Percentiles rank a stretch among this genome's conserved stretches.
Evolutionary conservation across 2,888 invertebrate species (phyloP).

Genomic region (Eilema caniola): DNA sequence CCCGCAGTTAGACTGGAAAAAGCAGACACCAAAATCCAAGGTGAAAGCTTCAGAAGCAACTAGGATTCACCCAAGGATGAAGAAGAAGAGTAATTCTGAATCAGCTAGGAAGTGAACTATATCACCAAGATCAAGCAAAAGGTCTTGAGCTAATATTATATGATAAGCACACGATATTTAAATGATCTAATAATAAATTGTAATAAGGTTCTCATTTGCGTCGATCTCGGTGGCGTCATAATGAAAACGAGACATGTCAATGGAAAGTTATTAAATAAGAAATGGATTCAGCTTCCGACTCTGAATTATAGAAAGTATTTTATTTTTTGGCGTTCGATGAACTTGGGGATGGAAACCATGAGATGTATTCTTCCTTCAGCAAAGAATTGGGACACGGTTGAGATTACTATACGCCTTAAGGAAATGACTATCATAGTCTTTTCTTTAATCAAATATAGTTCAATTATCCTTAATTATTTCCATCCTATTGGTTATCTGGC

Average conservation of each 20-base stretch:
- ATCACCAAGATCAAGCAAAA: no score
- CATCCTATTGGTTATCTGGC: no score
- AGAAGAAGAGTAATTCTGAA: no score
- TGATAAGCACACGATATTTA: background rate
- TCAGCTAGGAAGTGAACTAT: no score
- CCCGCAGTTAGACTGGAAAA: no score
- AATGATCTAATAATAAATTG: slow-evolving; percentile 8
- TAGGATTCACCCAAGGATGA: no score
- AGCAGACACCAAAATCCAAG: no score
- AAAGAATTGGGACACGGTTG: background rate
- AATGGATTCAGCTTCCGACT: slow-evolving; percentile 9
- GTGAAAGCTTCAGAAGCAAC: no score
- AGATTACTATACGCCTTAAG: no score
- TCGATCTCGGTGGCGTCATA: slow-evolving; percentile 1
- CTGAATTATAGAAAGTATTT: slow-evolving; percentile 8
- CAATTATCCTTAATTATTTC: no score
- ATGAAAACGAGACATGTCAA: slow-evolving; percentile 14
- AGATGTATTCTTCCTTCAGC: background rate
- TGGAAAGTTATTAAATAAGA: slow-evolving; percentile 13
- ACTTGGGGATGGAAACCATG: background rate
- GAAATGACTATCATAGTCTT: no score
- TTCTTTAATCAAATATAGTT: no score
- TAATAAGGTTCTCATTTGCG: slow-evolving; percentile 6
- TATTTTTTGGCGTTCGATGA: slow-evolving; percentile 3
- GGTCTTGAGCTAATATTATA: background rate